Evolutionary conservation across 2,797 vertebrate genomes (phyloP).

Genomic region (Cyclopterus lumpus): DNA sequence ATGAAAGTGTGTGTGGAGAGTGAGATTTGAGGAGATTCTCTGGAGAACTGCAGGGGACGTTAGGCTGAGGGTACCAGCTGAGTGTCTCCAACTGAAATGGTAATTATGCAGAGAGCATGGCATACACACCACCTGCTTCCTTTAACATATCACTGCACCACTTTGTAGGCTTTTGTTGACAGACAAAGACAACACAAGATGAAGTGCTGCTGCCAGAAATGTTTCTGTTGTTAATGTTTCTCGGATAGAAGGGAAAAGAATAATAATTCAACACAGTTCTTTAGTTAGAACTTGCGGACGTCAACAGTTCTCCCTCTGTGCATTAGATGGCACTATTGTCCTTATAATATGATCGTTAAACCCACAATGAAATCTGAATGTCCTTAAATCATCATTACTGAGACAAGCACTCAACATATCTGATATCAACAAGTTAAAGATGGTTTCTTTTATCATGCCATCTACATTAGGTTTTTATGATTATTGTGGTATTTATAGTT

Average conservation of each 20-base stretch:
- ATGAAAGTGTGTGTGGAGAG: constrained; percentile 32
- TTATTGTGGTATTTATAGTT: constrained; percentile 1
- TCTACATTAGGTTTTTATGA: constrained; percentile 1
- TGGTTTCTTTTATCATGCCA: constrained; percentile 21
- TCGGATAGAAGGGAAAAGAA: neutral
- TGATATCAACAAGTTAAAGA: constrained; percentile 37
- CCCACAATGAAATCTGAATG: neutral
- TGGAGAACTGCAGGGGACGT: constrained; percentile 25
- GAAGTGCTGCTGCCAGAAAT: neutral
- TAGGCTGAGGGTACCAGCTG: constrained; percentile 35
- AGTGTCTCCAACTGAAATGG: constrained; percentile 21
- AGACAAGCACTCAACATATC: constrained; percentile 18
- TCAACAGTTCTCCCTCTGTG: constrained; percentile 9
- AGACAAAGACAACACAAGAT: neutral
- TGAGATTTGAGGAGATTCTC: constrained; percentile 16
- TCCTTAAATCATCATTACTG: constrained; percentile 23
- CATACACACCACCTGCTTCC: neutral
- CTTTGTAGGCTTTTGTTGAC: neutral
- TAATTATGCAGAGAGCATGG: constrained; percentile 5
- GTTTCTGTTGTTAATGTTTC: neutral
- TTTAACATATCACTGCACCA: neutral
- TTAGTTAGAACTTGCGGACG: neutral
- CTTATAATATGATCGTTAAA: constrained; percentile 21
- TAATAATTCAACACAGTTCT: neutral
- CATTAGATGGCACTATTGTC: constrained; percentile 67